phyloP scores from a whole-genome alignment of 2,888 invertebrate species.

The Cheilosia grossa region DNA sequence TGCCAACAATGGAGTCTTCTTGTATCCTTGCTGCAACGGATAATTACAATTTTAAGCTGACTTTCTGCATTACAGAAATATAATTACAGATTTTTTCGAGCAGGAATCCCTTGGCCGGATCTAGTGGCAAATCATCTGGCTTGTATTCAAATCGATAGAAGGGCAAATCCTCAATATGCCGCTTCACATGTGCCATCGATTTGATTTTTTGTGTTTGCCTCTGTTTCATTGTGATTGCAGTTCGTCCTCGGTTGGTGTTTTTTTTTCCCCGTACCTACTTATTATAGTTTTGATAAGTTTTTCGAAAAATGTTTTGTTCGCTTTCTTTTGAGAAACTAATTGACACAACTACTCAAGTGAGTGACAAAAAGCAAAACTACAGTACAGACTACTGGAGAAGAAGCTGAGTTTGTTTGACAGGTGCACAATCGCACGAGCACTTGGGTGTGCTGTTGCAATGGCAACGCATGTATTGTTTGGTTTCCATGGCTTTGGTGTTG shows the following conservation, averaged over 20 bases:
- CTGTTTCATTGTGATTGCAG: conserved; percentile 41
- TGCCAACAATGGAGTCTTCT: conserved; percentile 79
- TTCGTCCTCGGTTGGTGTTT: neutral
- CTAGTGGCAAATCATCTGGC: conserved; percentile 82
- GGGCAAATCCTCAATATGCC: conserved; percentile 81
- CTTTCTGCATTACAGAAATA: conserved; percentile 4
- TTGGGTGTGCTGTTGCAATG: conserved; percentile 43
- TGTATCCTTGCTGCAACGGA: conserved; percentile 80
- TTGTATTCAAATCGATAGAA: conserved; percentile 81
- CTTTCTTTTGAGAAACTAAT: conserved; percentile 34
- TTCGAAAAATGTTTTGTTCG: too few species aligned
- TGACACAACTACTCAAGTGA: conserved; percentile 23
- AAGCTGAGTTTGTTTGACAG: conserved; percentile 30
- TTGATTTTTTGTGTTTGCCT: conserved; percentile 50
- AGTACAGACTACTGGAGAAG: conserved; percentile 18
- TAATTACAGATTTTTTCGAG: conserved; percentile 80
- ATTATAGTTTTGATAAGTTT: conserved; percentile 3
- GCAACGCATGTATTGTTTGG: conserved; percentile 50
- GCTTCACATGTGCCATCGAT: conserved; percentile 71
- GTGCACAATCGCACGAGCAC: conserved; percentile 9
- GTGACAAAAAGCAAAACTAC: neutral
- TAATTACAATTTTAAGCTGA: neutral
- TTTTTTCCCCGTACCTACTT: neutral
- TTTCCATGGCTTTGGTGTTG: conserved; percentile 22
- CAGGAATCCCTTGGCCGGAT: conserved; percentile 80